Conservation (phyloP, 2,888 invertebrate genomes). For the Alloplasta piceator region DNA sequence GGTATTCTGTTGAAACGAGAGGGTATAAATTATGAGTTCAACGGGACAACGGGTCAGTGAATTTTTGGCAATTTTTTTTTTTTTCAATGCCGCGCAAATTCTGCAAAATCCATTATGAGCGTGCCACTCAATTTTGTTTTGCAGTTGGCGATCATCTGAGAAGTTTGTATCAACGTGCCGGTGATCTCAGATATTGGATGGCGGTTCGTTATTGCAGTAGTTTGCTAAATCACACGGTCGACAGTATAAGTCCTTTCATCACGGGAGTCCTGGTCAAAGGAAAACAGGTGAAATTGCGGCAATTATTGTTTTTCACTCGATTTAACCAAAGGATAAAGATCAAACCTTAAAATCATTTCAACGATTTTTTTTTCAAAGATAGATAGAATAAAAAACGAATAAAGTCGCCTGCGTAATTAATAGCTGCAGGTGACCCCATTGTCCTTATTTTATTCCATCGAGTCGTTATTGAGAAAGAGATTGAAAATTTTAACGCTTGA, state of each 20-base stretch:
- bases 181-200: slow-evolving; percentile 94
- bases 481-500: too few species aligned
- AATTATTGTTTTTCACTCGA: slow-evolving; percentile 1
- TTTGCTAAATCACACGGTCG: slow-evolving; percentile 96
- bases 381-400: too few species aligned
- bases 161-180: slow-evolving; percentile 92
- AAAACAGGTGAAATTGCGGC: slow-evolving; percentile 91
- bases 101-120: background rate
- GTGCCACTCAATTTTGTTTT: slow-evolving; percentile 72
- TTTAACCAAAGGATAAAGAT: background rate
- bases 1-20: slow-evolving; percentile 92
- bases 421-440: too few species aligned
- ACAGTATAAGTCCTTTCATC: slow-evolving; percentile 99
- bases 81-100: too few species aligned
- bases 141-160: slow-evolving; percentile 89
- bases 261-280: slow-evolving; percentile 99
- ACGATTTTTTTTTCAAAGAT: background rate
- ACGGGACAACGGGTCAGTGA: slow-evolving; percentile 82
- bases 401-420: too few species aligned
- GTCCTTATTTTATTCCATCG: too few species aligned
- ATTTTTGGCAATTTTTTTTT: background rate
- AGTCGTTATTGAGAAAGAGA: too few species aligned
- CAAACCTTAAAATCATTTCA: background rate
- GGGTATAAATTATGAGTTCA: slow-evolving; percentile 91
- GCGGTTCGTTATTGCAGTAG: slow-evolving; percentile 98